Evolutionary conservation across 2,888 invertebrate species (phyloP).

Genomic region (Ormyrus labotus): DNA sequence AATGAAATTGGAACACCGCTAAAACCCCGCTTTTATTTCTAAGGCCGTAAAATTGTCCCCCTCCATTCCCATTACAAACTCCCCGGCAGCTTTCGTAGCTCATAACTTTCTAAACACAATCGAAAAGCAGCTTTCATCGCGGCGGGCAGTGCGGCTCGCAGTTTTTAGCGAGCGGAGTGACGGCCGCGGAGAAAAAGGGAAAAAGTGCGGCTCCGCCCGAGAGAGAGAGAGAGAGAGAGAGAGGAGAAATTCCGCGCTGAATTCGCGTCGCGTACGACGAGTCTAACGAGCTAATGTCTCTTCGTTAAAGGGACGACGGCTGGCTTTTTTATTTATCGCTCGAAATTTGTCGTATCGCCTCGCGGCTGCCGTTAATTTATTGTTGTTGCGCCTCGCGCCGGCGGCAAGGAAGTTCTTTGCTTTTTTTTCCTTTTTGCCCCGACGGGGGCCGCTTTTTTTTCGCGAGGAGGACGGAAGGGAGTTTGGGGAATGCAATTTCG

Average conservation of each 20-base stretch:
- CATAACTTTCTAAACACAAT: too few relatives aligned
- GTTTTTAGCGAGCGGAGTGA: too few relatives aligned
- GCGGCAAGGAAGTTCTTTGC: background rate
- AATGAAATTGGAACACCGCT: too few relatives aligned
- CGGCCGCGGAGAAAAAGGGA: too few relatives aligned
- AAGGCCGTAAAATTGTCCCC: too few relatives aligned
- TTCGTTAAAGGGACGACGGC: slow-evolving; percentile 52
- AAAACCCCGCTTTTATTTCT: too few relatives aligned
- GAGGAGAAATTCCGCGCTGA: background rate
- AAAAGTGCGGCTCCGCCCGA: background rate
- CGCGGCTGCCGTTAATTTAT: slow-evolving; percentile 21
- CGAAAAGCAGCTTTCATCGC: too few relatives aligned
- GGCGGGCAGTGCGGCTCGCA: too few relatives aligned
- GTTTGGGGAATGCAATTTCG: too few relatives aligned
- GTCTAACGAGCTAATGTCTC: slow-evolving; percentile 48
- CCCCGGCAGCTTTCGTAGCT: too few relatives aligned
- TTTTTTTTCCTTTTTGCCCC: background rate
- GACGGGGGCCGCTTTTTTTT: background rate
- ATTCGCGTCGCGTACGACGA: slow-evolving; percentile 30
- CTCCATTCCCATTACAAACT: too few relatives aligned
- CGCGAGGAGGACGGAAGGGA: background rate
- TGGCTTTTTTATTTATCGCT: slow-evolving; percentile 35
- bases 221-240: background rate
- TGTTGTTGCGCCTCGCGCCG: background rate
- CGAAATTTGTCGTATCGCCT: slow-evolving; percentile 31